Evolutionary conservation across 2,797 vertebrate species (phyloP).

Genomic region (Hippopotamyrus pictus): DNA sequence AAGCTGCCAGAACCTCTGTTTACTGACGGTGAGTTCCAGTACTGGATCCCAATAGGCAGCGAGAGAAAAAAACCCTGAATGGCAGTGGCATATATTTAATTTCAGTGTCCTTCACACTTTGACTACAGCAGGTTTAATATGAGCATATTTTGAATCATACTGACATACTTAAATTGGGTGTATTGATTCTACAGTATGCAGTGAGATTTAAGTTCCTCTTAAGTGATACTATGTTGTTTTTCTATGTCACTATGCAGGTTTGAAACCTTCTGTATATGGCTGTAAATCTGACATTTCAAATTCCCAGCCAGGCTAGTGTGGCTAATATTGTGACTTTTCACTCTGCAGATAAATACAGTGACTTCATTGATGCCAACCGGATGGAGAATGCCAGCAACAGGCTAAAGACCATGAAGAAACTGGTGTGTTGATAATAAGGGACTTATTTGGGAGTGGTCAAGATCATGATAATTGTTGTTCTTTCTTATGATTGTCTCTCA

Average conservation of each 20-base stretch:
- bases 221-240: background rate
- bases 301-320: background rate
- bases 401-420: conserved; percentile 82
- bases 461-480: background rate
- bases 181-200: background rate
- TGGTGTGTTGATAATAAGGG: conserved; percentile 60
- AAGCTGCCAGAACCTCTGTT: conserved; percentile 92
- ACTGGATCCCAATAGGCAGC: background rate
- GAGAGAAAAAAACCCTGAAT: background rate
- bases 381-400: conserved; percentile 78
- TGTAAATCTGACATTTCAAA: background rate
- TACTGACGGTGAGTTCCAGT: conserved; percentile 73
- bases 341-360: conserved; percentile 81
- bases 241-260: background rate
- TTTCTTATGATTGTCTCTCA: background rate
- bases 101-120: background rate
- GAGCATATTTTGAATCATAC: background rate
- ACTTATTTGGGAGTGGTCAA: background rate
- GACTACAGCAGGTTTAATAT: background rate
- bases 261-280: background rate
- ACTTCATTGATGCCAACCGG: conserved; percentile 90
- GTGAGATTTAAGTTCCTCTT: background rate
- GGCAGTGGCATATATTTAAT: background rate
- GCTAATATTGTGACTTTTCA: conserved; percentile 3
- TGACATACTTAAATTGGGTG: background rate